phyloP scores from a whole-genome alignment of 2,888 invertebrate genomes.

The Pandemis corylana region DNA sequence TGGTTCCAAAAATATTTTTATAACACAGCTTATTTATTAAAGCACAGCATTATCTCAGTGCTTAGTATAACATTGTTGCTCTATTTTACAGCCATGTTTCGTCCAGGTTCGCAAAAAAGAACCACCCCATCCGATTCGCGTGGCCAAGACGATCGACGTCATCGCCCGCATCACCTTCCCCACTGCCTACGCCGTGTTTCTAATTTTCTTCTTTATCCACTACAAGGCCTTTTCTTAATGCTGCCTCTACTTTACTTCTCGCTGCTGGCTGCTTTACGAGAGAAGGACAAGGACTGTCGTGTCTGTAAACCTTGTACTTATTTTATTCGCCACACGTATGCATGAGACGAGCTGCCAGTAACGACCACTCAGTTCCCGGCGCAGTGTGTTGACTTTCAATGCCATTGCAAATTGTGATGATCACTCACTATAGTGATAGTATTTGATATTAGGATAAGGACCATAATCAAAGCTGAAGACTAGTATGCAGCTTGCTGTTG shows the following conservation, averaged over 20 bases:
- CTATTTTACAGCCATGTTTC: constrained; percentile 88
- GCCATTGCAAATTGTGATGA: constrained; percentile 61
- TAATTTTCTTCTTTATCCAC: constrained; percentile 97
- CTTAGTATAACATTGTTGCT: constrained; percentile 14
- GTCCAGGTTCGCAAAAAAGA: constrained; percentile 96
- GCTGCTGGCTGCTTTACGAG: constrained; percentile 66
- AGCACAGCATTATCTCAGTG: constrained; percentile 26
- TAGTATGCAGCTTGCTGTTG: constrained; percentile 63
- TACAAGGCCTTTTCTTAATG: constrained; percentile 93
- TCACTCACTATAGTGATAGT: constrained; percentile 61
- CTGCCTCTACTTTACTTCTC: constrained; percentile 56
- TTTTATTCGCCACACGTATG: constrained; percentile 63
- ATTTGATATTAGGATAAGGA: constrained; percentile 60
- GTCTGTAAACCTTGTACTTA: constrained; percentile 61
- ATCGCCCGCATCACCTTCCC: constrained; percentile 97
- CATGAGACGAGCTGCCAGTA: constrained; percentile 53
- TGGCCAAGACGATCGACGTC: constrained; percentile 97
- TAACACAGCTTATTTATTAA: background rate
- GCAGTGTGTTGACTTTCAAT: constrained; percentile 60
- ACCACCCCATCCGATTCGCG: constrained; percentile 95
- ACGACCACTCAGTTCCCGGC: constrained; percentile 32
- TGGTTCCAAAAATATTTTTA: background rate
- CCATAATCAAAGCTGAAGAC: constrained; percentile 53
- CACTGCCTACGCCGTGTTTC: constrained; percentile 95
- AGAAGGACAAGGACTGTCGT: constrained; percentile 60